Conservation (phyloP, 2,113 vertebrate genomes). For the Anhinga anhinga region DNA sequence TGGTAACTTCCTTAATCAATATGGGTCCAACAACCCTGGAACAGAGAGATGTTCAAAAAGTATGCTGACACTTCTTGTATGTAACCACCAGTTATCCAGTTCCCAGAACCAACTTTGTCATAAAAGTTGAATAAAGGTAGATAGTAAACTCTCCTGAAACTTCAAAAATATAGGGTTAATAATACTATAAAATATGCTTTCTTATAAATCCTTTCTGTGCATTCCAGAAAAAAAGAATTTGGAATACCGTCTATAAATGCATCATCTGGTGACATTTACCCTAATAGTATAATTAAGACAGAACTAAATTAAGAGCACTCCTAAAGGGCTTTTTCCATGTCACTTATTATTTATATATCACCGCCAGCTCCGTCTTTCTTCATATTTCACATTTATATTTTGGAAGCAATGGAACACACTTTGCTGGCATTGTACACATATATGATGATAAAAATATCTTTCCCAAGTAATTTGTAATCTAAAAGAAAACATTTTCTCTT, state of each 20-base stretch:
- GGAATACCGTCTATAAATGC: background rate
- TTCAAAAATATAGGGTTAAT: background rate
- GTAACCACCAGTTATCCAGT: background rate
- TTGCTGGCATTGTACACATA: background rate
- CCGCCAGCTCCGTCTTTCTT: background rate
- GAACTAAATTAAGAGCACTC: constrained; percentile 25
- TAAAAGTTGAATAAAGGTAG: background rate
- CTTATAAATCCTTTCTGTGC: background rate
- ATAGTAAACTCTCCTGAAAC: background rate
- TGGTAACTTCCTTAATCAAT: background rate
- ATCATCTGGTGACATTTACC: constrained; percentile 39
- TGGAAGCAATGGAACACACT: background rate
- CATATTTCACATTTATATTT: constrained; percentile 15
- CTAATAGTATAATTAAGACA: constrained; percentile 43
- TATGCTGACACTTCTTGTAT: background rate
- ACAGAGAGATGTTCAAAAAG: background rate
- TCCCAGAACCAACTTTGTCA: background rate
- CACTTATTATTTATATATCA: constrained; percentile 15
- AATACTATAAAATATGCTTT: background rate
- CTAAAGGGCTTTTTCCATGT: constrained; percentile 18
- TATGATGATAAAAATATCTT: background rate
- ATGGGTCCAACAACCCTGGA: background rate
- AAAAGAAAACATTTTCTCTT: background rate
- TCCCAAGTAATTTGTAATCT: background rate
- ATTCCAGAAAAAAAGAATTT: background rate